Percentiles rank a stretch among this genome's conserved stretches.
Evolutionary conservation across 2,113 vertebrate genomes (phyloP).

Genomic region (Sporophila hypoxantha): DNA sequence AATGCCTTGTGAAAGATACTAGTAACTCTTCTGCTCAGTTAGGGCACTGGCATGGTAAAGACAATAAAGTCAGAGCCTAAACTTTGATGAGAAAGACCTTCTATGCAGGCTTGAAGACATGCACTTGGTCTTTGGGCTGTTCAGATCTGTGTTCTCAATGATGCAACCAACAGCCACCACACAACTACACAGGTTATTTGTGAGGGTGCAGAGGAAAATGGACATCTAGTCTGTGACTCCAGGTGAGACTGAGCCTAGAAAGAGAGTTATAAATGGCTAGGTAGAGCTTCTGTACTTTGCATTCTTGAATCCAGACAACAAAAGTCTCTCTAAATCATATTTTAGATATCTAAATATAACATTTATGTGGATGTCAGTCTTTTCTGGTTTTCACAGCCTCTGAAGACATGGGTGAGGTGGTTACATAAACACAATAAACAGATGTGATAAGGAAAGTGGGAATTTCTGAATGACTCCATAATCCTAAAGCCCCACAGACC

Average conservation of each 20-base stretch:
- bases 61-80: not conserved
- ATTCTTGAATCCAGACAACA: not conserved
- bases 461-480: not conserved
- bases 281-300: not conserved
- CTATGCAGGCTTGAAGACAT: not conserved
- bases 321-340: not conserved
- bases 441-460: not conserved
- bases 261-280: not conserved
- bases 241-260: not conserved
- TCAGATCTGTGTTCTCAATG: not conserved
- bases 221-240: not conserved
- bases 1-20: not conserved
- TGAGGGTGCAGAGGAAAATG: fast-evolving
- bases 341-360: not conserved
- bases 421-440: not conserved
- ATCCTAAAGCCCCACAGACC: not conserved
- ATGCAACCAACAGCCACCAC: not conserved
- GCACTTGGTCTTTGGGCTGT: not conserved
- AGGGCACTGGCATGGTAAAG: not conserved
- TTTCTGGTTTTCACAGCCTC: not conserved
- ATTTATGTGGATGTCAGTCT: not conserved
- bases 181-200: not conserved
- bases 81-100: not conserved
- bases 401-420: not conserved
- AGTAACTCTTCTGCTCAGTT: not conserved